Conservation (phyloP, 2,888 invertebrate genomes). For the Hypsopygia costalis region DNA sequence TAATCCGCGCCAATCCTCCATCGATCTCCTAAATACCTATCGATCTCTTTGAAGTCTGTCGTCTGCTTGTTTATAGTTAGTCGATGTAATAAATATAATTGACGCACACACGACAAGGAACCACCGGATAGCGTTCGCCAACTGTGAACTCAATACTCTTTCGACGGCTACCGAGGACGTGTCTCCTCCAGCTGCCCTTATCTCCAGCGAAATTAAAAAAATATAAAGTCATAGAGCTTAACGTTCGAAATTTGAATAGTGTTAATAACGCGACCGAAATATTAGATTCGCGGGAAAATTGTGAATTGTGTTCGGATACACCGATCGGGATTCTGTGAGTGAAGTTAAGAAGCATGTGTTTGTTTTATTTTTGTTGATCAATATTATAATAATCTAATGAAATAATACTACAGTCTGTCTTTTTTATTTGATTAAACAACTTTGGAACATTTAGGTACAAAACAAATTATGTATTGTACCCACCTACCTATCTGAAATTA, state of each 20-base stretch:
- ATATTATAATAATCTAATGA: no score
- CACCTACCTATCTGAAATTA: no score
- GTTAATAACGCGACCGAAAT: conserved; percentile 36
- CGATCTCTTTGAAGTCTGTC: conserved; percentile 76
- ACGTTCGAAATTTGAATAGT: conserved; percentile 43
- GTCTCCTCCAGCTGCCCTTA: conserved; percentile 45
- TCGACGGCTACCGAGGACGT: conserved; percentile 69
- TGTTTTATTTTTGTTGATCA: not conserved
- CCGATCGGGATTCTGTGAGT: conserved; percentile 52
- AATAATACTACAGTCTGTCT: no score
- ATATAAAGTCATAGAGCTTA: conserved; percentile 27
- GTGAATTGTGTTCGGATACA: conserved; percentile 42
- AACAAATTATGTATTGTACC: no score
- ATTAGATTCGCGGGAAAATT: conserved; percentile 22
- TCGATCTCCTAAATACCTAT: conserved; percentile 62
- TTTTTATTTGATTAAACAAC: no score
- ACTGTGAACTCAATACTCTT: conserved; percentile 68
- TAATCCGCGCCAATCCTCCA: conserved; percentile 18
- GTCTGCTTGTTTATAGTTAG: conserved; percentile 65
- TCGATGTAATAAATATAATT: conserved; percentile 77
- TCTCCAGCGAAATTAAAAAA: conserved; percentile 40
- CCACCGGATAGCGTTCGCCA: conserved; percentile 56
- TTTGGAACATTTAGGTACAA: no score
- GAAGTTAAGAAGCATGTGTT: conserved; percentile 16
- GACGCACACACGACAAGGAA: conserved; percentile 64